These are phyloP conservation scores for Stichodactyla helianthus DNA, from an alignment of 64 coral and sea anemone species.

Conservation along the genomic window DNA sequence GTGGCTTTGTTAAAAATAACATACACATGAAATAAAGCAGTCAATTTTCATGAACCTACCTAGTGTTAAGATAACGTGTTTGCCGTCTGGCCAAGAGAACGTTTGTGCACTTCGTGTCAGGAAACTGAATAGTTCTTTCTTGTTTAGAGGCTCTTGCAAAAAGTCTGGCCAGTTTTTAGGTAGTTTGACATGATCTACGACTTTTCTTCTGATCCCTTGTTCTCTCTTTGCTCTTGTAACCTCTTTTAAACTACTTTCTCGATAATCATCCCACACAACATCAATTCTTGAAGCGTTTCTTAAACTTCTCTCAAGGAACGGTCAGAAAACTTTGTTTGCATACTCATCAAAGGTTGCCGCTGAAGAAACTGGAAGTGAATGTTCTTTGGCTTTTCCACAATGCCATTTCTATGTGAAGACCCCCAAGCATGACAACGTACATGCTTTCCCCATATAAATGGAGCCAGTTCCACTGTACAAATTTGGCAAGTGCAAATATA, in stretches of 20 bases:
- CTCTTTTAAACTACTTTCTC: slow-evolving; percentile 3
- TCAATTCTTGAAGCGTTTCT: slow-evolving; percentile 20
- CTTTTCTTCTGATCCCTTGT: slow-evolving; percentile 27
- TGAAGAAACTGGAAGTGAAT: slow-evolving; percentile 26
- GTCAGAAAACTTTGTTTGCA: slow-evolving; percentile 16
- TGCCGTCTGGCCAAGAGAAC: too few species aligned
- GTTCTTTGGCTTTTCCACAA: neutral
- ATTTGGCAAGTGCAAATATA: neutral
- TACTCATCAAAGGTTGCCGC: slow-evolving; percentile 32
- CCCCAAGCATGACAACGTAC: neutral
- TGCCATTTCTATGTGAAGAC: slow-evolving; percentile 9
- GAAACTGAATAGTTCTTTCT: slow-evolving; percentile 44
- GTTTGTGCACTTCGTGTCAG: neutral
- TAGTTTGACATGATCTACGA: slow-evolving; percentile 40
- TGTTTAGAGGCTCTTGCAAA: slow-evolving; percentile 25
- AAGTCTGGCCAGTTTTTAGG: slow-evolving; percentile 38
- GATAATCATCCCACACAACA: slow-evolving; percentile 34
- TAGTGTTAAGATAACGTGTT: too few species aligned
- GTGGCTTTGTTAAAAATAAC: too few species aligned
- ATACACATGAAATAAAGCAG: too few species aligned
- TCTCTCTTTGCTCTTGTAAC: slow-evolving; percentile 24
- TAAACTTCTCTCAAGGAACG: slow-evolving; percentile 2
- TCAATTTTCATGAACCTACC: too few species aligned
- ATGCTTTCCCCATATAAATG: neutral
- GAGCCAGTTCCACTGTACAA: slow-evolving; percentile 13